Base-by-base conservation (phyloP, 2,113 vertebrate genomes). In the Odocoileus hemionus region DNA sequence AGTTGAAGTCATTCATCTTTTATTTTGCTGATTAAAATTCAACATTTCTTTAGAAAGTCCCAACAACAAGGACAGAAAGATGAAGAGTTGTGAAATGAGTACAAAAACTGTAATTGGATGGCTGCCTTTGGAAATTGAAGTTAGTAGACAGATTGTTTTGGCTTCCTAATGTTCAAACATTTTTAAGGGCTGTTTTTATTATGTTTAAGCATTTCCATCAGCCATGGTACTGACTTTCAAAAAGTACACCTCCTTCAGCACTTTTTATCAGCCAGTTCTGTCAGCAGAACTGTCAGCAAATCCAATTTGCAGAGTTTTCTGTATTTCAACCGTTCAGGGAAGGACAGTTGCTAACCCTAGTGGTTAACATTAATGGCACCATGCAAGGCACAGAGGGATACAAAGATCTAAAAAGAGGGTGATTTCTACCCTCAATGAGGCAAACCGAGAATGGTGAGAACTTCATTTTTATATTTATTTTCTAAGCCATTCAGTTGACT, bases 31-130 rank as follows among this genome's bases (percentile, higher is more conserved):
- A 86, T 94, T 92, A 96, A 95, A 97, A 95, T 95, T 67, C 88
- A 91, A 60, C 15, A 6, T 61, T 61, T 92, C 86, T 95, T 92
- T 54, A 43, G 96, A 97, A 97, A 83, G 47, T 2, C 13, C 25
- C 58, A 76, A 50, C 61, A 58, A 79, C 67, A 89, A 95, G 89
- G 96, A 74, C 60, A 87, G n/a, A 45, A 89, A 67, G 93, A 93
- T 16, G 50, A 98, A 50, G 93, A 96, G 76, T 96, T 98, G 96
- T 97, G 96, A 97, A 95, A 97, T 82, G 3, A 95, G 58, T 93
- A 85, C 0, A 83, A 80, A 95, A 94, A 61, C 67, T 93, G 16
- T 80, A 90, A 90, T 23, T 96, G 94, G 95, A 94, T 57, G 36
- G 92, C 85, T 96, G 7, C 96, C 90, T 98, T 96, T 97, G 97